A percentile compares a stretch with the other conserved stretches of the same genome.
Evolutionary conservation across 1,140 invertebrate species (phyloP).

Genomic region (Tribolium madens): DNA sequence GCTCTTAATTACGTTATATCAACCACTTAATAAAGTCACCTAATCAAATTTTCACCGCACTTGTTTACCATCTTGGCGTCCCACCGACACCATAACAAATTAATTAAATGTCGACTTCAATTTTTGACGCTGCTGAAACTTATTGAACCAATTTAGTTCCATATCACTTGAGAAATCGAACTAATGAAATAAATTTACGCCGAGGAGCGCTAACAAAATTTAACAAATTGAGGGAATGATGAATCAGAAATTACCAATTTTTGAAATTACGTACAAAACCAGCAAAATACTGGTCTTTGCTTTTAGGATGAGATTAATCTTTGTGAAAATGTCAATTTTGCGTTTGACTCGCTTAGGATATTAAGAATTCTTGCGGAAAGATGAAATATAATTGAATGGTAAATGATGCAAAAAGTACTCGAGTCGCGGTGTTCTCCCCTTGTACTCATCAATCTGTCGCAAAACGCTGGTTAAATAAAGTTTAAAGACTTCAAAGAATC

Average conservation of each 20-base stretch:
- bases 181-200: background rate
- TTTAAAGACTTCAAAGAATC: conserved; percentile 46
- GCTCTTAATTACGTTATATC: conserved; percentile 27
- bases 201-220: background rate
- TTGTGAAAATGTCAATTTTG: background rate
- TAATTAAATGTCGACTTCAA: conserved; percentile 9
- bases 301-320: no score
- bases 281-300: no score
- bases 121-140: background rate
- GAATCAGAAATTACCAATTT: background rate
- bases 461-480: conserved; percentile 36
- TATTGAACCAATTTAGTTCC: conserved; percentile 19
- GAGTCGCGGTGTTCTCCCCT: conserved; percentile 27
- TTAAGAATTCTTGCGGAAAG: conserved; percentile 21
- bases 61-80: conserved; percentile 17
- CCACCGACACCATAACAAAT: background rate
- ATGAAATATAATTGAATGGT: conserved; percentile 23
- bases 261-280: background rate
- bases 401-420: conserved; percentile 31
- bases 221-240: background rate
- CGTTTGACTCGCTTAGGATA: conserved; percentile 5
- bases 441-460: conserved; percentile 36
- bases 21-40: conserved; percentile 14
- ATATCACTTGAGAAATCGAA: background rate
- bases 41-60: conserved; percentile 31